These are phyloP conservation scores for Mormyrus lacerda DNA, from an alignment of 2,113 vertebrate species.

Conservation along the genomic window DNA sequence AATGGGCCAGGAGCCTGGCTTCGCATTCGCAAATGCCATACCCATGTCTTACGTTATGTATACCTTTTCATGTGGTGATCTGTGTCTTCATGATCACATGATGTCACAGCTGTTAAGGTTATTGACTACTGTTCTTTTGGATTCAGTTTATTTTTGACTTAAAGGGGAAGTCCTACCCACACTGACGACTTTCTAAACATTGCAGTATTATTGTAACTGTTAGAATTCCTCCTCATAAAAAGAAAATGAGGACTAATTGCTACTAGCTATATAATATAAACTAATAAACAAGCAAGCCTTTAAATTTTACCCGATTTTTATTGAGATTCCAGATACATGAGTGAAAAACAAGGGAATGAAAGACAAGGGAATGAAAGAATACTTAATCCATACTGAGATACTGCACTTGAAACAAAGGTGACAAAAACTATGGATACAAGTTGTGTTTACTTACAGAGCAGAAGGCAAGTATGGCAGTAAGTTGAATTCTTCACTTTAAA, in stretches of 20 bases:
- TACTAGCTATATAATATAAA: not conserved
- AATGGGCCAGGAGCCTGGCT: not conserved
- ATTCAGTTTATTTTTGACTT: not conserved
- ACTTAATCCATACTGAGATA: not conserved
- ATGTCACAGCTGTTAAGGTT: not conserved
- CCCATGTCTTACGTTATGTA: not conserved
- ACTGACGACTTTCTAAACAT: not conserved
- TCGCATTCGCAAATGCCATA: not conserved
- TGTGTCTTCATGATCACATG: not conserved
- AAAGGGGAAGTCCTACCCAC: not conserved
- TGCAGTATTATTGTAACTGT: not conserved
- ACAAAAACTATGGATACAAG: not conserved
- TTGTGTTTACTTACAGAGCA: not conserved
- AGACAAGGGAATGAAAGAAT: not conserved
- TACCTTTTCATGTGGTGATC: not conserved
- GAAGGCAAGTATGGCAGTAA: not conserved
- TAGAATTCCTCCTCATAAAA: not conserved
- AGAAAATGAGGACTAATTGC: not conserved
- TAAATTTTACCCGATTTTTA: constrained; percentile 28
- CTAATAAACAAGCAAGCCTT: not conserved
- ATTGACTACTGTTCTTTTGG: not conserved
- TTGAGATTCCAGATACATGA: constrained; percentile 24
- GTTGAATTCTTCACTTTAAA: not conserved
- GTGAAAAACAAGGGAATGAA: not conserved
- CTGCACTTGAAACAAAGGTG: not conserved